phyloP scores from a whole-genome alignment of 2,113 vertebrate genomes.

The Cavia aperea region DNA sequence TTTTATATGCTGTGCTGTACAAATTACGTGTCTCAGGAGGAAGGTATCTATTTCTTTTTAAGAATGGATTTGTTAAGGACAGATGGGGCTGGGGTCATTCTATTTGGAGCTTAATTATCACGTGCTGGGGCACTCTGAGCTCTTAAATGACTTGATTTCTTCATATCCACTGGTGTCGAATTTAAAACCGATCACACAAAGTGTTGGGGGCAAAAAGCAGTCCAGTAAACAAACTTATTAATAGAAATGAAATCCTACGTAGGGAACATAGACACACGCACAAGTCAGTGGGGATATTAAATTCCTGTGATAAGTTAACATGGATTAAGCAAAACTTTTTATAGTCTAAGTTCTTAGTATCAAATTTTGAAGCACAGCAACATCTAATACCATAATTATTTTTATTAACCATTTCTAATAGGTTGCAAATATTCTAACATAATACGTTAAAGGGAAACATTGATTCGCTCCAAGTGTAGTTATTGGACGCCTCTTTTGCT shows the following conservation, averaged over 20 bases:
- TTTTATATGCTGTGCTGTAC: neutral
- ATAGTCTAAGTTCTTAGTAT: slow-evolving; percentile 63
- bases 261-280: slow-evolving; percentile 60
- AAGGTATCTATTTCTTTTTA: slow-evolving; percentile 34
- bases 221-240: slow-evolving; percentile 73
- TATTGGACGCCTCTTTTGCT: neutral
- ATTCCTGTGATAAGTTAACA: slow-evolving; percentile 70
- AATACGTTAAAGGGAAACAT: neutral
- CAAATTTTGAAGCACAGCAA: slow-evolving; percentile 69
- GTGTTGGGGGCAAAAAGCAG: slow-evolving; percentile 65
- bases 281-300: slow-evolving; percentile 66
- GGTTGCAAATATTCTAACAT: slow-evolving; percentile 34
- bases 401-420: slow-evolving; percentile 62
- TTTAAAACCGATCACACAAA: slow-evolving; percentile 66
- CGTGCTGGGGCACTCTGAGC: slow-evolving; percentile 54
- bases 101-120: neutral
- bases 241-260: slow-evolving; percentile 66
- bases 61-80: slow-evolving; percentile 34
- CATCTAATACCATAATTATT: slow-evolving; percentile 65
- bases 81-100: slow-evolving; percentile 35
- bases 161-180: slow-evolving; percentile 53
- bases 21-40: neutral
- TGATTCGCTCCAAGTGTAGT: neutral
- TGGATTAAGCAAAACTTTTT: slow-evolving; percentile 73
- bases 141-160: slow-evolving; percentile 57